These are phyloP conservation scores for Ephydatia muelleri DNA, from an alignment of 37 sponge, comb jelly and placozoan species.

Conservation along the genomic window DNA sequence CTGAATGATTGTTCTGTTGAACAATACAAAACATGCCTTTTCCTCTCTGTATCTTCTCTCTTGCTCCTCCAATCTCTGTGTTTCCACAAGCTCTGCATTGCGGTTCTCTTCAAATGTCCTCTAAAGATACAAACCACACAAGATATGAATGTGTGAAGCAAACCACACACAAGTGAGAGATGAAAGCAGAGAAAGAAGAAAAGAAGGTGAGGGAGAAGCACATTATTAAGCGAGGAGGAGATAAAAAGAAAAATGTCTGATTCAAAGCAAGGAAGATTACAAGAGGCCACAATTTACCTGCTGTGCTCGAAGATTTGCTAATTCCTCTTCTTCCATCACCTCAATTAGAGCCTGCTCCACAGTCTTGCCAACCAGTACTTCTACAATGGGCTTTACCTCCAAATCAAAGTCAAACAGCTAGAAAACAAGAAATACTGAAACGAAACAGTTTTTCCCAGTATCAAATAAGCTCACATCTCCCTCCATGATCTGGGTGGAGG, in stretches of 20 bases:
- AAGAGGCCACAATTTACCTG: constrained; percentile 73
- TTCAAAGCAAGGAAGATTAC: too few relatives aligned
- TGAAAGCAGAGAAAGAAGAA: background rate
- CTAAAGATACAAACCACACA: constrained; percentile 24
- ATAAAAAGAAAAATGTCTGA: too few relatives aligned
- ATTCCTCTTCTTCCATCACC: constrained; percentile 99
- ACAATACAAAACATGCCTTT: constrained; percentile 48
- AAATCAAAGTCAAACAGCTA: constrained; percentile 98
- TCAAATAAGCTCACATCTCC: constrained; percentile 82
- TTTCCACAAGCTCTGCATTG: constrained; percentile 96
- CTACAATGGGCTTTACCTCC: constrained; percentile 94
- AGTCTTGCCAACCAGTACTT: constrained; percentile 99
- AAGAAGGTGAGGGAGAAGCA: background rate
- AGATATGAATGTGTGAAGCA: background rate
- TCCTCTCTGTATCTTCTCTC: constrained; percentile 91
- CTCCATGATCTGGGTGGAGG: constrained; percentile 92
- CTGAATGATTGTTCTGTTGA: background rate
- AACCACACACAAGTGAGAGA: background rate
- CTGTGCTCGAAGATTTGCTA: constrained; percentile 83
- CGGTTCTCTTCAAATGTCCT: constrained; percentile 92
- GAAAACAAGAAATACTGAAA: constrained; percentile 13
- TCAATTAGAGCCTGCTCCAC: constrained; percentile 98
- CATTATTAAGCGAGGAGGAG: background rate
- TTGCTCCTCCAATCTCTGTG: constrained; percentile 97
- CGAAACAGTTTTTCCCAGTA: background rate